Evolutionary conservation across 1,140 invertebrate genomes (phyloP).

Genomic region (Caenorhabditis elegans): WBcel235 BX284605.5:13497001-13497500

Average conservation of each 20-base stretch:
- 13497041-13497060: constrained; percentile 5
- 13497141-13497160: constrained; percentile 35
- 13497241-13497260: background rate
- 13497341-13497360: constrained; percentile 34
- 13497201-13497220: background rate
- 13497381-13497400: constrained; percentile 20
- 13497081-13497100: constrained; percentile 28
- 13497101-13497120: constrained; percentile 29
- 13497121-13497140: constrained; percentile 35
- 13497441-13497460: background rate
- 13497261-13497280: background rate
- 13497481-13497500: background rate
- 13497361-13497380: constrained; percentile 36
- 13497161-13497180: constrained; percentile 44
- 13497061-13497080: background rate
- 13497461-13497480: background rate
- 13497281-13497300: background rate
- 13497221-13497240: background rate
- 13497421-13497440: background rate
- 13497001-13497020: background rate
- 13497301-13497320: background rate
- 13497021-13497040: background rate
- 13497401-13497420: too few relatives aligned
- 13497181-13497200: constrained; percentile 34
- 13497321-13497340: constrained; percentile 40